phyloP scores from a whole-genome alignment of 1,140 invertebrate genomes.

The Pinna nobilis region DNA sequence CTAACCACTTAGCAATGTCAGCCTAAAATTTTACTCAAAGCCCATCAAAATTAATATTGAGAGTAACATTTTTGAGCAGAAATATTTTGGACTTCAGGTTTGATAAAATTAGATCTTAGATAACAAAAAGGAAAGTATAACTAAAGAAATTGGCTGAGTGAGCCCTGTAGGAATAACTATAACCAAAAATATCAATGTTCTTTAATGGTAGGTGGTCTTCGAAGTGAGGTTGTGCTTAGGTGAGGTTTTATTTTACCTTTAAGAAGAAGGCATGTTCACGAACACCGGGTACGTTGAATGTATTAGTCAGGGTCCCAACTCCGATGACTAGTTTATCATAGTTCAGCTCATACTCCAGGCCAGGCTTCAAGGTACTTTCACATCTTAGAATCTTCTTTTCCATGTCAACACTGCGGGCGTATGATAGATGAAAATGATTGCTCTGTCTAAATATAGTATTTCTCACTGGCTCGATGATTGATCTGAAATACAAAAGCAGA shows the following conservation, averaged over 20 bases:
- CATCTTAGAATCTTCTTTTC: constrained; percentile 57
- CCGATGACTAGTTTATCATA: constrained; percentile 75
- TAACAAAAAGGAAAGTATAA: no score
- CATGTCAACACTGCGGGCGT: constrained; percentile 66
- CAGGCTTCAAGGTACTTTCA: constrained; percentile 62
- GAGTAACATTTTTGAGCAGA: no score
- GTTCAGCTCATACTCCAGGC: constrained; percentile 55
- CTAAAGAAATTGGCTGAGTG: no score
- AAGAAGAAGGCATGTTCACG: constrained; percentile 73
- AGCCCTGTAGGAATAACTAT: no score
- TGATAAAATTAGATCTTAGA: no score
- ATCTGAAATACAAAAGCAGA: constrained; percentile 53
- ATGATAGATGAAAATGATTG: constrained; percentile 71
- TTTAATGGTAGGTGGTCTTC: no score
- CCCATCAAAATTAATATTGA: no score
- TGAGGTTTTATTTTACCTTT: constrained; percentile 72
- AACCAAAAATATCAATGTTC: no score
- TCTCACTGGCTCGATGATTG: constrained; percentile 75
- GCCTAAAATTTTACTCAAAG: no score
- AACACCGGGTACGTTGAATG: constrained; percentile 74
- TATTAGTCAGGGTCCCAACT: constrained; percentile 74
- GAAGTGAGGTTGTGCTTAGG: no score
- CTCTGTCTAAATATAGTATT: constrained; percentile 71
- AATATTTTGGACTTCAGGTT: no score
- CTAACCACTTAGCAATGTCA: no score